Percentiles rank a stretch among this genome's conserved stretches.
Conservation (phyloP, 1,140 invertebrate genomes). For the Drosophila pachea region DNA sequence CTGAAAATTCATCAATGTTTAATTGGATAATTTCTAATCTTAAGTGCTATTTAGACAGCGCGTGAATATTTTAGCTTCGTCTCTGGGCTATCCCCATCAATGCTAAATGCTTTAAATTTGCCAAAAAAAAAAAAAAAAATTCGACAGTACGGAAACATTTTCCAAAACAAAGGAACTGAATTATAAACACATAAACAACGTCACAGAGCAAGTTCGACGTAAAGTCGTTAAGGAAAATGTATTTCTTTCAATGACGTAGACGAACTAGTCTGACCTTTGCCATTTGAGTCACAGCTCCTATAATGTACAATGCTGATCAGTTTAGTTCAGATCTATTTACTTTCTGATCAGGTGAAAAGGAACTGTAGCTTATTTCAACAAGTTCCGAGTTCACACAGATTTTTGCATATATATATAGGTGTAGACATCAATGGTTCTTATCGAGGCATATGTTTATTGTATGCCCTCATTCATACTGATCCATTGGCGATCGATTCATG, state of each 20-base stretch:
- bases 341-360: too few relatives aligned
- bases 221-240: not conserved
- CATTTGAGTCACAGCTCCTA: too few relatives aligned
- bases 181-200: slow-evolving; percentile 11
- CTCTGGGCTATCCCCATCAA: slow-evolving; percentile 5
- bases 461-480: slow-evolving; percentile 25
- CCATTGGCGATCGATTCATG: slow-evolving; percentile 42
- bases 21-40: not conserved
- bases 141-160: not conserved
- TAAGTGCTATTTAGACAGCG: not conserved
- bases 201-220: slow-evolving; percentile 9
- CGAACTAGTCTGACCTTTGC: not conserved
- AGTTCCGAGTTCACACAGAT: not conserved
- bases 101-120: slow-evolving; percentile 1
- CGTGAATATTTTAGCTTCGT: not conserved
- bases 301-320: too few relatives aligned
- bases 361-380: too few relatives aligned
- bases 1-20: not conserved
- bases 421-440: not conserved
- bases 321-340: not conserved
- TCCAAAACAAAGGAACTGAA: not conserved
- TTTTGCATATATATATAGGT: not conserved
- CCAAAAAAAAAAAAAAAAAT: not conserved
- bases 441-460: slow-evolving; percentile 26
- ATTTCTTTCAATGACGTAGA: not conserved